Base-by-base conservation (phyloP, 2,113 vertebrate species). In the Speoplatyrhinus poulsoni region DNA sequence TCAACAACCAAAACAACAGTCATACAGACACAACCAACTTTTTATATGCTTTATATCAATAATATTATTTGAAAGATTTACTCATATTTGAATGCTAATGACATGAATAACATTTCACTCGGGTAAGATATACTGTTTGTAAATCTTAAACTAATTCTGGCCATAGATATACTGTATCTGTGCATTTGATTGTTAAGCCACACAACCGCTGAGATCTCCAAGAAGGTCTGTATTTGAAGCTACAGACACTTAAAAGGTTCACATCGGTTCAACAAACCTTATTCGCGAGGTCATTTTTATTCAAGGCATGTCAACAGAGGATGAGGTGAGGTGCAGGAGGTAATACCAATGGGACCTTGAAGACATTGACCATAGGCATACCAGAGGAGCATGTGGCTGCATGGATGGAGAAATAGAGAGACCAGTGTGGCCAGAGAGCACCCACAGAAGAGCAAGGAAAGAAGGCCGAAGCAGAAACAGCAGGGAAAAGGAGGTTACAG, bases 291-390 rank as follows among this genome's bases (percentile, higher is more conserved):
- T 75, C 81, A 85, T 86, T 87, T 84, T 81, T 76, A 77, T 75
- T 85, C 79, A 80, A 75, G 72, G 55, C 58, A 75, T 86, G 71
- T 85, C 82, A 75, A 67, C 67, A 68, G 81, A 87, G 72, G 81
- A 85, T 87, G 80, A 87, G 79, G 80, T 81, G 85, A 81, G 79
- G 70, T 85, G 74, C 84, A 77, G 59, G 69, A 85, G 84, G 88
- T 81, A 76, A 84, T 83, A 70, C 84, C 76, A 69, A 65, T 12
- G 72, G 74, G 69, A 70, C 77, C 79, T 77, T 16, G 13, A 80
- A 88, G 71, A 78, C 79, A 73, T 46, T 85, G 77, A 85, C 84
- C 88, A 80, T 53, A 67, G 65, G 62, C 57, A 77, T 82, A 67
- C 82, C 69, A 72, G 76, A 77, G 65, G 75, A 26, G 26, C 26